Evolutionary conservation across 2,888 invertebrate species (phyloP).

Genomic region (Pyrrhosoma nymphula): DNA sequence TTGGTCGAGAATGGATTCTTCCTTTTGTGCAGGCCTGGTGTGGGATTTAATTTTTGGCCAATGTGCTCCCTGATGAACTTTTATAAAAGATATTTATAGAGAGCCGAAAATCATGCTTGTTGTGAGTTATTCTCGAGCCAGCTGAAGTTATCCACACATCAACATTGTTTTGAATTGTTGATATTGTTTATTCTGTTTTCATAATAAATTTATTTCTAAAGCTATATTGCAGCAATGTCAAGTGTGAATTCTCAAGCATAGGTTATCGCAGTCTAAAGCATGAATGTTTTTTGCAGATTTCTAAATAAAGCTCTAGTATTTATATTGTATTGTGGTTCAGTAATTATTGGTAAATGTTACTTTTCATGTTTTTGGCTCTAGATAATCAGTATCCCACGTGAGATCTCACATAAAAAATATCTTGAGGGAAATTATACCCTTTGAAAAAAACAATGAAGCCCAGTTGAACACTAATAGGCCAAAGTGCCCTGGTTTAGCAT

Average conservation of each 20-base stretch:
- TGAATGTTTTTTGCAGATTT: slow-evolving; percentile 18
- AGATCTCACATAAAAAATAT: background rate
- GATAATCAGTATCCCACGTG: background rate
- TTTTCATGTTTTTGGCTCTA: background rate
- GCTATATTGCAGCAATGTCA: background rate
- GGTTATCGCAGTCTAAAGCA: background rate
- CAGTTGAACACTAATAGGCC: too few species aligned
- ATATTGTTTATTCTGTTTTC: slow-evolving; percentile 40
- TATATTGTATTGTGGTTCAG: background rate
- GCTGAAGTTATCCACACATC: background rate
- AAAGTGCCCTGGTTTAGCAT: too few species aligned
- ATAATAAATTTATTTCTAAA: slow-evolving; percentile 43
- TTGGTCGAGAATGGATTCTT: background rate
- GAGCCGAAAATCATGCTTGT: slow-evolving; percentile 32
- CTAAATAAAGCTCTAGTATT: slow-evolving; percentile 35
- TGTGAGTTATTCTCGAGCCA: slow-evolving; percentile 16
- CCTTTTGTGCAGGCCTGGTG: slow-evolving; percentile 11
- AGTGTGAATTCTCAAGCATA: background rate
- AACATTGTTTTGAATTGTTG: slow-evolving; percentile 48
- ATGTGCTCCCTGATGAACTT: slow-evolving; percentile 18
- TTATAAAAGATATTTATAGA: slow-evolving; percentile 38
- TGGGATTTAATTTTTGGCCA: slow-evolving; percentile 55
- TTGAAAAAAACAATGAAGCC: too few species aligned
- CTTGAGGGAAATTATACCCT: background rate
- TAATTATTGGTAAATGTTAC: background rate